Evolutionary conservation across 2,797 vertebrate genomes (phyloP), one percentile per base, ranked within the genome.

Genomic region (Falco concolor): DNA sequence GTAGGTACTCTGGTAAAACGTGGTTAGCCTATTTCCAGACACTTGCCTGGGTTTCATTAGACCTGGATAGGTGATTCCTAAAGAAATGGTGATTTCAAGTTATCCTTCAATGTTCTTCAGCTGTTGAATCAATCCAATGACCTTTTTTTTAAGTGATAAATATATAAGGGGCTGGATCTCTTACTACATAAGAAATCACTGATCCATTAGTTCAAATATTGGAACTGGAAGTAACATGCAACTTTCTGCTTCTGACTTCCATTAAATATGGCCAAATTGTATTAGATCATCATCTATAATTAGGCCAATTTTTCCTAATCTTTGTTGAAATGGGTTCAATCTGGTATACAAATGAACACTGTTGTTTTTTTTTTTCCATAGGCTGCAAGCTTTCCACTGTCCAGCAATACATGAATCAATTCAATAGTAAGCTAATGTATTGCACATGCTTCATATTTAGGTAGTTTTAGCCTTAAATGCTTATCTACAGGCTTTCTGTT

Each of bases 271-370:
- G 47, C 57, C 79, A 94, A 79, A 91, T 96, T 92, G 61, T 85
- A 85, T 92, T 91, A 92, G 59, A 81, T 83, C 84, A 91, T 89
- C 73, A 87, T 87, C 68, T 84, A 49, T 90, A 95, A 89, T 95
- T 95, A 95, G 73, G 79, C 53, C 77, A 89, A 38, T 91, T 96
- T 96, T 95, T 94, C 67, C 84, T 93, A 79, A 89, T 93, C 75
- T 96, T 91, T 90, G 68, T 65, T 93, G 87, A 95, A 97, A 90
- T 91, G 61, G 60, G 54, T 95, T 95, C 90, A 93, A 0, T 84
- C 90, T 96, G 90, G 69, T 92, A 94, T 92, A 86, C 68, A 90
- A 90, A 81, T 87, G 88, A 93, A 61, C n/a, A 57, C 23, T 61
- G 28, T 28, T 65, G 5, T 24, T 57, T 54, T 63, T 70, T 74